These are phyloP conservation scores for Lithophane leautieri DNA, from an alignment of 2,888 invertebrate genomes.

Conservation along the genomic window DNA sequence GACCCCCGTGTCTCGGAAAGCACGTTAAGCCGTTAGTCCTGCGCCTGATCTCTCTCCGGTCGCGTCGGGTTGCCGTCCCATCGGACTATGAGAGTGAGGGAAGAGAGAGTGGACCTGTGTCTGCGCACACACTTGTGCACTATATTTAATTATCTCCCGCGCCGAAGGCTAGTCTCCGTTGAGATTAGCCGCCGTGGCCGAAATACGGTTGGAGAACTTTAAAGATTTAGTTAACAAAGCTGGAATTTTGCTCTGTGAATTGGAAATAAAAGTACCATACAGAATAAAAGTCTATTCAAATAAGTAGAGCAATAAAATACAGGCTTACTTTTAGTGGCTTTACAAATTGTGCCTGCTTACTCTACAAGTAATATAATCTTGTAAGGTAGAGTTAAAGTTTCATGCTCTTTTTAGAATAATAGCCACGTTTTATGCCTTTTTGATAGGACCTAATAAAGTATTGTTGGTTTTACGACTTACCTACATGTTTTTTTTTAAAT, in stretches of 20 bases:
- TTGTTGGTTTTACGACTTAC: constrained; percentile 2
- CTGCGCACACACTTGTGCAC: too few relatives aligned
- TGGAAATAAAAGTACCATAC: not conserved
- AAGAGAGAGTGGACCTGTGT: too few relatives aligned
- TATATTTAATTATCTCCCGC: too few relatives aligned
- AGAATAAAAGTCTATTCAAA: constrained; percentile 18
- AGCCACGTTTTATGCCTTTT: constrained; percentile 8
- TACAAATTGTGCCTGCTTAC: constrained; percentile 24
- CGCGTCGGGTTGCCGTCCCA: too few relatives aligned
- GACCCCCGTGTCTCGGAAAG: too few relatives aligned
- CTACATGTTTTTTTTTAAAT: not conserved
- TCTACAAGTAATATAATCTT: constrained; percentile 20
- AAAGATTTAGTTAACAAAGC: not conserved
- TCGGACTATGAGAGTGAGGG: too few relatives aligned
- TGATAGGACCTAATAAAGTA: constrained; percentile 1
- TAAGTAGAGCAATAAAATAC: constrained; percentile 10
- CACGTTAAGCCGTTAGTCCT: too few relatives aligned
- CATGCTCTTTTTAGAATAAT: constrained; percentile 3
- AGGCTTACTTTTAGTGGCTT: constrained; percentile 21
- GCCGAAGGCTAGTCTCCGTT: too few relatives aligned
- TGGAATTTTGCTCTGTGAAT: not conserved
- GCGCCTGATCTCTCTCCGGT: too few relatives aligned
- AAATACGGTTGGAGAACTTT: not conserved
- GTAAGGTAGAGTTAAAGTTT: constrained; percentile 16
- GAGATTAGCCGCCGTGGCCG: too few relatives aligned